These are phyloP conservation scores for Nemotelus pantherinus DNA, from an alignment of 2,888 invertebrate species.

Conservation along the genomic window DNA sequence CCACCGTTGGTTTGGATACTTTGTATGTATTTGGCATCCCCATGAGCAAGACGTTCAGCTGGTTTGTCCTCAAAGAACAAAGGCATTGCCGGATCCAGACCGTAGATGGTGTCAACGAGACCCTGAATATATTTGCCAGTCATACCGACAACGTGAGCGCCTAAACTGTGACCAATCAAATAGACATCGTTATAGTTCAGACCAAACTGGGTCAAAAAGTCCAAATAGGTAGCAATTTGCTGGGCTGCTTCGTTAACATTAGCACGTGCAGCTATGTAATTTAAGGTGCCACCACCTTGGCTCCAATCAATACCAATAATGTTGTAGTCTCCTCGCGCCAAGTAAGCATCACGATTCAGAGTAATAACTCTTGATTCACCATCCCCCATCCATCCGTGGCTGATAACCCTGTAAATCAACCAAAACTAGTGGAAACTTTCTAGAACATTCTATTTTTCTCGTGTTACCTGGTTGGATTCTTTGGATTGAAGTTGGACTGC, in stretches of 20 bases:
- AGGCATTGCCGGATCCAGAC: slow-evolving; percentile 43
- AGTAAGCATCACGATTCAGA: slow-evolving; percentile 24
- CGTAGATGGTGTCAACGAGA: slow-evolving; percentile 42
- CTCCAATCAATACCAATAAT: slow-evolving; percentile 47
- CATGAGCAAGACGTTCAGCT: slow-evolving; percentile 41
- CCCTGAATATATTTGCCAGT: slow-evolving; percentile 46
- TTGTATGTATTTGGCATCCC: slow-evolving; percentile 54
- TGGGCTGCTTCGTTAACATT: slow-evolving; percentile 43
- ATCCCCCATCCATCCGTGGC: slow-evolving; percentile 21
- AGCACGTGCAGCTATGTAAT: slow-evolving; percentile 42
- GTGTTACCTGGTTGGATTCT: slow-evolving; percentile 49
- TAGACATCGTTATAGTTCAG: slow-evolving; percentile 38
- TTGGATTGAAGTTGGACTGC: slow-evolving; percentile 53
- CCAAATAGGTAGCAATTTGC: slow-evolving; percentile 50
- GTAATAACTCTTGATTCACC: not conserved
- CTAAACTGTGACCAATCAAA: slow-evolving; percentile 55
- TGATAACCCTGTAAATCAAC: slow-evolving; percentile 8
- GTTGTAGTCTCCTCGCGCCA: slow-evolving; percentile 31
- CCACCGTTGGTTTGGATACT: slow-evolving; percentile 55
- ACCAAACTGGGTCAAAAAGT: slow-evolving; percentile 8
- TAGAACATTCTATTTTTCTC: not conserved
- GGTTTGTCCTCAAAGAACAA: not conserved
- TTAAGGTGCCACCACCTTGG: slow-evolving; percentile 10
- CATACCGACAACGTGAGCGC: slow-evolving; percentile 53
- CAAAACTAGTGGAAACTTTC: not conserved